Evolutionary conservation across 2,797 vertebrate genomes (phyloP).

Genomic region (Enteromius trimaculatus): DNA sequence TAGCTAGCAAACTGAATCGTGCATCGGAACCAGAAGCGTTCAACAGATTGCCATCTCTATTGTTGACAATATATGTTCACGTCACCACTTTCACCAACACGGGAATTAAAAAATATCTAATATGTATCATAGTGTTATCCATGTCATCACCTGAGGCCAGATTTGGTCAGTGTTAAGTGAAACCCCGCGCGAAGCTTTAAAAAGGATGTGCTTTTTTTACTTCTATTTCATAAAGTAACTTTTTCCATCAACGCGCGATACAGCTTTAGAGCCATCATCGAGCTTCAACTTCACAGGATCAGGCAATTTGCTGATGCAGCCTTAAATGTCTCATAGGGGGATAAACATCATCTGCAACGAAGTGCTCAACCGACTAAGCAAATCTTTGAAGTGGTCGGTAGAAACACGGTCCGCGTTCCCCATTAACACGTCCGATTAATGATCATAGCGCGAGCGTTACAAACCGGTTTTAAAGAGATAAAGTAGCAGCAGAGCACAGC

Average conservation of each 20-base stretch:
- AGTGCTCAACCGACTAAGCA: constrained; percentile 13
- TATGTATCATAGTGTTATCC: neutral
- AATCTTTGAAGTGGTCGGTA: neutral
- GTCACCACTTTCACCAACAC: constrained; percentile 46
- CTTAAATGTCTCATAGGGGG: constrained; percentile 34
- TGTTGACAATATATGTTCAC: constrained; percentile 56
- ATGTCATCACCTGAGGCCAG: neutral
- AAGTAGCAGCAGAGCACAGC: constrained; percentile 52
- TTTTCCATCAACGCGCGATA: constrained; percentile 22
- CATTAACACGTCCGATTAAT: neutral
- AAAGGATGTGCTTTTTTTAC: neutral
- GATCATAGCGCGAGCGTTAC: neutral
- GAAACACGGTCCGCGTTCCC: neutral
- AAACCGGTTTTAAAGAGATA: constrained; percentile 38
- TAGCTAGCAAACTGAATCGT: neutral
- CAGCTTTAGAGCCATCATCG: neutral
- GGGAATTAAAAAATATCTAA: neutral
- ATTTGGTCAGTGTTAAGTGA: neutral
- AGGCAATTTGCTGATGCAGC: constrained; percentile 27
- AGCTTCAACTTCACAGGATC: constrained; percentile 4
- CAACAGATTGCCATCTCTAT: neutral
- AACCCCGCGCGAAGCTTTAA: neutral
- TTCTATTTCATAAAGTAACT: constrained; percentile 53
- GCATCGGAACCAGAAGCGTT: neutral
- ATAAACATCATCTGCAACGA: constrained; percentile 58